A percentile compares a stretch with the other conserved stretches of the same genome.
phyloP scores from a whole-genome alignment of 1,140 invertebrate species.

The Trichomalopsis sarcophagae region DNA sequence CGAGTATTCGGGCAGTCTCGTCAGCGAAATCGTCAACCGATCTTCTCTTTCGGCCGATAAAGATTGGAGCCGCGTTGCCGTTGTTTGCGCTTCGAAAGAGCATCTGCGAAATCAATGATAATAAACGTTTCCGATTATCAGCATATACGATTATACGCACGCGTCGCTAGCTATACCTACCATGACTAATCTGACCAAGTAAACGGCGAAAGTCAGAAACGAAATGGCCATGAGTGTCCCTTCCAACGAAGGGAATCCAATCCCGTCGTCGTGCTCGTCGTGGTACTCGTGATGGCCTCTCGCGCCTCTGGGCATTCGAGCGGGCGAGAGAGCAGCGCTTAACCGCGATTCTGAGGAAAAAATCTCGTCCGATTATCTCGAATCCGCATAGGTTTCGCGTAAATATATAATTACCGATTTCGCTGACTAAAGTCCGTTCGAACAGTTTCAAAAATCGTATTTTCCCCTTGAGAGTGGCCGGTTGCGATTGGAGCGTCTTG shows the following conservation, averaged over 20 bases:
- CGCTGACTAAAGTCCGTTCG: conserved; percentile 61
- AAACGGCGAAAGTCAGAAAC: conserved; percentile 88
- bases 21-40: conserved; percentile 59
- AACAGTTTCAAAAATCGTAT: conserved; percentile 66
- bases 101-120: conserved; percentile 52
- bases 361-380: not conserved
- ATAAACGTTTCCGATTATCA: no score
- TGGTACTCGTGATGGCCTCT: conserved; percentile 54
- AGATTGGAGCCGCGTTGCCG: conserved; percentile 54
- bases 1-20: conserved; percentile 61
- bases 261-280: conserved; percentile 72
- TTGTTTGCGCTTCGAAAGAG: conserved; percentile 61
- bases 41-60: conserved; percentile 66
- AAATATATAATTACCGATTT: conserved; percentile 59
- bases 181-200: conserved; percentile 87
- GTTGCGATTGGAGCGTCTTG: conserved; percentile 64
- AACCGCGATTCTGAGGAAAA: conserved; percentile 69
- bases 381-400: not conserved
- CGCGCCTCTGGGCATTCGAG: conserved; percentile 60
- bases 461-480: conserved; percentile 64
- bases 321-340: conserved; percentile 66
- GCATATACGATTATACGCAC: no score
- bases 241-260: conserved; percentile 87
- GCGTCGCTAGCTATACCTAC: no score
- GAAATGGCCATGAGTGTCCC: conserved; percentile 86